These are phyloP conservation scores for Caenorhabditis doughertyi DNA, from an alignment of 2,888 invertebrate species.

Conservation along the genomic window DNA sequence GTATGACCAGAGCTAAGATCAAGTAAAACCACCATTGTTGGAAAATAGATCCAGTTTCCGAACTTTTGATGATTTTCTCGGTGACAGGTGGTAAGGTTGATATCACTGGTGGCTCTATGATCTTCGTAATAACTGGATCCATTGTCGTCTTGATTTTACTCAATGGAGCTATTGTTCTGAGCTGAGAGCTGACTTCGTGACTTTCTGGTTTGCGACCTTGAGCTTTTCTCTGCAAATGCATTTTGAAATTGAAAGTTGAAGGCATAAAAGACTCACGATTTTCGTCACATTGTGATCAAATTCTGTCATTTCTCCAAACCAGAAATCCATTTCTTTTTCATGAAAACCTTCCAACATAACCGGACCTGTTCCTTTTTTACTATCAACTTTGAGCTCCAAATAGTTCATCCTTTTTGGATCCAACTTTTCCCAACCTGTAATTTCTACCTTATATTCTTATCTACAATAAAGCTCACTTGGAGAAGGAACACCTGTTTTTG, in stretches of 20 bases:
- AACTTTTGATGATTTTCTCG: not conserved
- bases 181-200: conserved; percentile 3
- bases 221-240: conserved; percentile 16
- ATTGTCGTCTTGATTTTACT: not conserved
- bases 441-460: not conserved
- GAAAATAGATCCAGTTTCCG: conserved; percentile 4
- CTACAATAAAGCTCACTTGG: not conserved
- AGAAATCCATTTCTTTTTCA: conserved; percentile 19
- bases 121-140: no score
- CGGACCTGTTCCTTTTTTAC: conserved; percentile 4
- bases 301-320: conserved; percentile 41
- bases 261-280: conserved; percentile 5
- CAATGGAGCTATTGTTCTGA: not conserved
- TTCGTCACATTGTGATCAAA: conserved; percentile 20
- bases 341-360: conserved; percentile 44
- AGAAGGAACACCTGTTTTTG: conserved; percentile 41
- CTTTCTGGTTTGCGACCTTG: conserved; percentile 8
- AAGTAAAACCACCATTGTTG: conserved; percentile 47
- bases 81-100: no score
- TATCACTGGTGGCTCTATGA: no score
- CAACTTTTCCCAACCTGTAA: conserved; percentile 46
- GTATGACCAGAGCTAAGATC: not conserved
- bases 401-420: conserved; percentile 45
- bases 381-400: conserved; percentile 40
- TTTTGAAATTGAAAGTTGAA: no score